A percentile compares a stretch with the other conserved stretches of the same genome.
Evolutionary conservation across 2,113 vertebrate species (phyloP).

Genomic region (Neofelis nebulosa): DNA sequence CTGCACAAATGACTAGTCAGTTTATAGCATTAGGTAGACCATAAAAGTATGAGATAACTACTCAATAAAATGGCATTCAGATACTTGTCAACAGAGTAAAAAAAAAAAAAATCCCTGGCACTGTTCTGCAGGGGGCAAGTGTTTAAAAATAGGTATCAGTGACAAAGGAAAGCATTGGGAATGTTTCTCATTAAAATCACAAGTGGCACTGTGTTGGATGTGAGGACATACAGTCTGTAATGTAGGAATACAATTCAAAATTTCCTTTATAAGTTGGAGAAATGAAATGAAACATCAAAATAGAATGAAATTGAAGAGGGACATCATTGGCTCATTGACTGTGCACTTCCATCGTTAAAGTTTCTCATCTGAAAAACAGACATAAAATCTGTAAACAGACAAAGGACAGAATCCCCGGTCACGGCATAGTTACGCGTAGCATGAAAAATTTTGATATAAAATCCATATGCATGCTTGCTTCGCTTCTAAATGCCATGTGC

Average conservation of each 20-base stretch:
- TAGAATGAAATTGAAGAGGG: slow-evolving; percentile 41
- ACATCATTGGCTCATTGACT: neutral
- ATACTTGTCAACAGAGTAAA: neutral
- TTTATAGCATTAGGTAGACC: neutral
- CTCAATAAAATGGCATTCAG: neutral
- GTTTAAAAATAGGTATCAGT: slow-evolving; percentile 37
- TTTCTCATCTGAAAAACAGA: slow-evolving; percentile 42
- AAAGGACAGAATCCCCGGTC: slow-evolving; percentile 33
- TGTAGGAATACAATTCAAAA: slow-evolving; percentile 6
- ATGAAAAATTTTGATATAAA: slow-evolving; percentile 3
- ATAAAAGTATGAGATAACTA: neutral
- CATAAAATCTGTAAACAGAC: slow-evolving; percentile 25
- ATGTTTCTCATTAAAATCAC: slow-evolving; percentile 49
- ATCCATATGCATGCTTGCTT: slow-evolving; percentile 16
- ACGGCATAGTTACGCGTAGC: slow-evolving; percentile 16
- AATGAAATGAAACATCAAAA: slow-evolving; percentile 52
- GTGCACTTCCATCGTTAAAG: neutral
- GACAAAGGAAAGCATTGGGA: neutral
- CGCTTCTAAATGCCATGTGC: neutral
- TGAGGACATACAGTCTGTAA: neutral
- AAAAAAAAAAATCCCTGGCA: neutral
- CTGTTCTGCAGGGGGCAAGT: neutral
- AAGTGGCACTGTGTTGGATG: neutral
- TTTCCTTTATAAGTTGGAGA: slow-evolving; percentile 44
- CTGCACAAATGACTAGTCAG: neutral